Evolutionary conservation across 2,113 vertebrate genomes (phyloP).

Genomic region (Phylloscopus trochiloides): DNA sequence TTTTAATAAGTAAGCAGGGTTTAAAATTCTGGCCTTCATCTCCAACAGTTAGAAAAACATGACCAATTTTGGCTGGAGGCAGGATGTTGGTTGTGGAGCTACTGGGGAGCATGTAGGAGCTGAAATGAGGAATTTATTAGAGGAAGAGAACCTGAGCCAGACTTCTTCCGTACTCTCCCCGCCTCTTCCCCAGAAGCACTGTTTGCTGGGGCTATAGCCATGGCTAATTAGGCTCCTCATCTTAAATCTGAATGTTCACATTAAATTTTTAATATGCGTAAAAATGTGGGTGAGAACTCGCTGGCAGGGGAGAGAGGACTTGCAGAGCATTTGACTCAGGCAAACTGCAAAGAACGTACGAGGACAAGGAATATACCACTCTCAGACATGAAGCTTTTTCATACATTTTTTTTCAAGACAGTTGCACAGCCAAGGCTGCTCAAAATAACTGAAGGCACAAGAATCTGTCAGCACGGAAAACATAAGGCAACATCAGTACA

Average conservation of each 20-base stretch:
- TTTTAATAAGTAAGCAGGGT: background rate
- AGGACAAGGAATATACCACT: background rate
- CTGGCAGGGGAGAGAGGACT: background rate
- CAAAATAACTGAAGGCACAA: slow-evolving; percentile 1
- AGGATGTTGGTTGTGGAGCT: background rate
- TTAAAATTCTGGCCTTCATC: background rate
- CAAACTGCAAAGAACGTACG: background rate
- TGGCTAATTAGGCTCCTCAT: background rate
- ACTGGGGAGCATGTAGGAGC: background rate
- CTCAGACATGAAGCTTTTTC: background rate
- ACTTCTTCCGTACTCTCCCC: background rate
- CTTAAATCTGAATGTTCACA: background rate
- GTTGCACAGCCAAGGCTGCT: background rate
- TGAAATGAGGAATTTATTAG: slow-evolving; percentile 22
- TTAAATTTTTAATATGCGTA: background rate
- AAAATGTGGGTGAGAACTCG: background rate
- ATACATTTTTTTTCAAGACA: background rate
- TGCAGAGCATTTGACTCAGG: background rate
- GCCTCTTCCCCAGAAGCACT: background rate
- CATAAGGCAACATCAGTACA: background rate
- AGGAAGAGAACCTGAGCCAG: background rate
- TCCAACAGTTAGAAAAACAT: background rate
- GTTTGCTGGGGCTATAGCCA: background rate
- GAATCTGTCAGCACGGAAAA: background rate
- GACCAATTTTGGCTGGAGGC: background rate